phyloP scores from a whole-genome alignment of 2,113 vertebrate genomes.

The rabbit (Oryctolagus cuniculus) region mOryCun1.1 NC_091436.1:150748501-150749000 shows the following conservation, averaged over 20 bases:
- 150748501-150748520: constrained; percentile 75
- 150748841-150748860: neutral
- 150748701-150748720: constrained; percentile 27
- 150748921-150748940: neutral
- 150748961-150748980: neutral
- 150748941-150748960: constrained; percentile 10
- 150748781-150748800: neutral
- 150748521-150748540: constrained; percentile 57
- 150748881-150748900: neutral
- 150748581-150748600: constrained; percentile 73
- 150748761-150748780: neutral
- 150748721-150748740: neutral
- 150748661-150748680: constrained; percentile 56
- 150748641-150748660: constrained; percentile 59
- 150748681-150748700: constrained; percentile 56
- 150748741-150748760: neutral
- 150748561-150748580: constrained; percentile 63
- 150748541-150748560: constrained; percentile 49
- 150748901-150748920: neutral
- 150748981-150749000: neutral
- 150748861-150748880: neutral
- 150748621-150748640: constrained; percentile 69
- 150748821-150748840: neutral
- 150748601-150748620: constrained; percentile 52
- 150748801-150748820: neutral